Evolutionary conservation across 2,888 invertebrate genomes (phyloP).

Genomic region (Stictocephala bisonia): DNA sequence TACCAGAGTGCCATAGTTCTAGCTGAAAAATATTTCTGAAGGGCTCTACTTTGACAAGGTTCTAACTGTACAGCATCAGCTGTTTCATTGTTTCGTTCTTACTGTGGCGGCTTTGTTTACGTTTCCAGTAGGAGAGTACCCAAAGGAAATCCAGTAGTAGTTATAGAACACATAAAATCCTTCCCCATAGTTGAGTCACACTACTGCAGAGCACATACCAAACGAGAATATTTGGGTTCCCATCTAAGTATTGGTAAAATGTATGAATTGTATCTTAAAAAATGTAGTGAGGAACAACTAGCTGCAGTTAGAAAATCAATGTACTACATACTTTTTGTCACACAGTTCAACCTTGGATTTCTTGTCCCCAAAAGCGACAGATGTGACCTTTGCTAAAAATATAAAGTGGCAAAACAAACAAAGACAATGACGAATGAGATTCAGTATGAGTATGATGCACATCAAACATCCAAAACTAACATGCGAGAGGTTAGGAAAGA

Average conservation of each 20-base stretch:
- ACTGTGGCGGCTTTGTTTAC: too few relatives aligned
- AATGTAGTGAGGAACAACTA: slow-evolving; percentile 22
- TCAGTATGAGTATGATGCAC: neutral
- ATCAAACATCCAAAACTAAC: slow-evolving; percentile 2
- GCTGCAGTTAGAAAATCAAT: slow-evolving; percentile 23
- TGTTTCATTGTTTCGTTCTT: too few relatives aligned
- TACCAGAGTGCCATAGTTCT: slow-evolving; percentile 4
- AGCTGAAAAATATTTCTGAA: slow-evolving; percentile 3
- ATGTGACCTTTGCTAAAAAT: slow-evolving; percentile 37
- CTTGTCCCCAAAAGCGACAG: slow-evolving; percentile 28
- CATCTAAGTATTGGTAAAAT: slow-evolving; percentile 34
- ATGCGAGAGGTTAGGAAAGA: slow-evolving; percentile 26
- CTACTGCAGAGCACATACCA: slow-evolving; percentile 38
- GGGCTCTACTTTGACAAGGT: neutral
- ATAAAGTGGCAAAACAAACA: slow-evolving; percentile 13
- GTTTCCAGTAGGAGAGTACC: slow-evolving; percentile 32
- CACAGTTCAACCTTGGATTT: slow-evolving; percentile 32
- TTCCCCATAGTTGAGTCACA: slow-evolving; percentile 40
- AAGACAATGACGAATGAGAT: slow-evolving; percentile 12
- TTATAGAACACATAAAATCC: slow-evolving; percentile 32
- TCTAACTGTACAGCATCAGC: slow-evolving; percentile 24
- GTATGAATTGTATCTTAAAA: slow-evolving; percentile 40
- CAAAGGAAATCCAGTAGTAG: slow-evolving; percentile 14
- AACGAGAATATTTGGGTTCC: slow-evolving; percentile 25
- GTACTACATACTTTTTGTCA: slow-evolving; percentile 36